phyloP scores from a whole-genome alignment of 2,888 invertebrate genomes.

The Oscheius sp. region DNA sequence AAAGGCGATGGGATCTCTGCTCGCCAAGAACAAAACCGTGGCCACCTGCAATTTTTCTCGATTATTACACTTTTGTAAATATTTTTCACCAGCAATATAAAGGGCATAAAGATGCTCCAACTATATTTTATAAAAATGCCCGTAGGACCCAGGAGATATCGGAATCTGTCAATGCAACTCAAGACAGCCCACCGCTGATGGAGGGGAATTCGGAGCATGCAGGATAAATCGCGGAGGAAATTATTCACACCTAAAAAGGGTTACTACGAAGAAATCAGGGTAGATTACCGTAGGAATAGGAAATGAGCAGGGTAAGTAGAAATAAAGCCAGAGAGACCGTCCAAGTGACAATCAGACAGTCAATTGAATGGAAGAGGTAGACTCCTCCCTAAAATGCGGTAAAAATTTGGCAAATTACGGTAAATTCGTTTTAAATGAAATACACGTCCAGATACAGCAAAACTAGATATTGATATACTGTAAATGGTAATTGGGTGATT shows the following conservation, averaged over 20 bases:
- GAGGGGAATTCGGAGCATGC: slow-evolving; percentile 50
- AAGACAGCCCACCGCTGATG: slow-evolving; percentile 22
- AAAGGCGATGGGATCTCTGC: slow-evolving; percentile 41
- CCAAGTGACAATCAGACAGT: slow-evolving; percentile 71
- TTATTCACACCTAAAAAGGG: slow-evolving; percentile 52
- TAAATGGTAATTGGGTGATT: no score
- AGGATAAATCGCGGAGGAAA: slow-evolving; percentile 65
- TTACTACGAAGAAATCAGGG: background rate
- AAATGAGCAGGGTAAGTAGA: slow-evolving; percentile 64
- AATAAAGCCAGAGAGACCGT: slow-evolving; percentile 67
- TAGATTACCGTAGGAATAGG: slow-evolving; percentile 63
- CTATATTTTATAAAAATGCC: slow-evolving; percentile 69
- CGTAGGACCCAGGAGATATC: slow-evolving; percentile 61
- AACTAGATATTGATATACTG: no score
- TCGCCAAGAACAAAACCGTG: background rate
- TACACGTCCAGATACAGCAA: no score
- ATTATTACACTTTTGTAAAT: background rate
- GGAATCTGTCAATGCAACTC: background rate
- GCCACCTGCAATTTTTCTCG: slow-evolving; percentile 26
- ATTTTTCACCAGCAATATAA: slow-evolving; percentile 56
- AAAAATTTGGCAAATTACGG: no score
- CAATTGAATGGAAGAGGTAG: slow-evolving; percentile 71
- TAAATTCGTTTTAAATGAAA: no score
- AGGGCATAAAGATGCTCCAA: slow-evolving; percentile 65
- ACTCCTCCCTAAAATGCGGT: slow-evolving; percentile 66